Base-by-base conservation (phyloP, 2,113 vertebrate species). In the Halcyon malimbica region DNA sequence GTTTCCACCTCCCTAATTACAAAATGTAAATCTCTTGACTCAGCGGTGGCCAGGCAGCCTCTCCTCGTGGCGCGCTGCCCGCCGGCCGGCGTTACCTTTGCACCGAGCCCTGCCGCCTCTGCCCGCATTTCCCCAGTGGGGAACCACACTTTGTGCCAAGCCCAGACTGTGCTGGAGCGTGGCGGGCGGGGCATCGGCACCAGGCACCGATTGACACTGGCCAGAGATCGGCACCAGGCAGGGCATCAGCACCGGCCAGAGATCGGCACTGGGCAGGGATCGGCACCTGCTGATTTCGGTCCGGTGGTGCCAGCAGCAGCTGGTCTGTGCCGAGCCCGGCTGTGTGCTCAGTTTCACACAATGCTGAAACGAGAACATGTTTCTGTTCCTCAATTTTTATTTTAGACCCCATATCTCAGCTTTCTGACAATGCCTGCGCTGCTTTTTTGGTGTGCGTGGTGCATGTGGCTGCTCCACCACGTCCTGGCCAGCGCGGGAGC, bases 361-460 rank as follows among this genome's bases (percentile, higher is more conserved):
- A 51, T 80, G 56, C 86, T 5, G 29, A 92, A 90, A 89, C 33
- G 8, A 70, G 89, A 94, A 77, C 5, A 1, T 19, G 69, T 96
- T 97, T 96, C 97, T 68, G 94, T 97, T 97, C 97, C 96, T 88
- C 91, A 70, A 77, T 92, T 94, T 82, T 77, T 92, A 84, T 94
- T 67, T 62, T 44, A 93, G 87, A 62, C 59, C 50, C 1, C 0
- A 29, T 70, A 62, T 60, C 46, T 60, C 51, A 74, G 50, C 74
- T 87, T 82, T 67, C 89, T 54, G 57, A 10, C 4, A 23, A 31
- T 28, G 53, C 33, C 35, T 1, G 6, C 2, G 2, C 70, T 48
- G 71, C 69, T 70, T 51, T 87, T 89, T 79, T 4, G 37, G 54
- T 12, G 53, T 42, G 65, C 6, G 21, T 1, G 1, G 53, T 64